Evolutionary conservation across 2,888 invertebrate genomes (phyloP).

Genomic region (Philonicus albiceps): DNA sequence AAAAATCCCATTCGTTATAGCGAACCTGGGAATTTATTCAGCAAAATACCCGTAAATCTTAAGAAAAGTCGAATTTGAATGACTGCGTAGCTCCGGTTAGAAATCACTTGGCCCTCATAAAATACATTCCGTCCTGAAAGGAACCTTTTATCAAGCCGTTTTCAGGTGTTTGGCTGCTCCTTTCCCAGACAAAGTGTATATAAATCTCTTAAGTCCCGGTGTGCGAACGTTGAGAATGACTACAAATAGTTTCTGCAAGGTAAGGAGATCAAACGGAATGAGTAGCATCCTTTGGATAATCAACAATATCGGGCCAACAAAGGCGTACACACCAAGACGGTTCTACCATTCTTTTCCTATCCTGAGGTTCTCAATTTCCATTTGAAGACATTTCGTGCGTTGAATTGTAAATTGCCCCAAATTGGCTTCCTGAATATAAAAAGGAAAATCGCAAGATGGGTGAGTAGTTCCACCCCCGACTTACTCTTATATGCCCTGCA

Average conservation of each 20-base stretch:
- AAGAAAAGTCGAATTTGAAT: neutral
- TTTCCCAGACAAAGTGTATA: neutral
- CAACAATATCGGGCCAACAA: neutral
- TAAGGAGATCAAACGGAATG: constrained; percentile 19
- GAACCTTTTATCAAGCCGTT: neutral
- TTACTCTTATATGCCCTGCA: neutral
- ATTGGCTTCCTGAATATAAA: constrained; percentile 38
- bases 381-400: constrained; percentile 39
- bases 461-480: neutral
- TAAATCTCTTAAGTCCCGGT: neutral
- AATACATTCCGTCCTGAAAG: neutral
- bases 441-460: neutral
- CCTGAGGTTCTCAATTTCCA: constrained; percentile 31
- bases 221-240: neutral
- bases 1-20: neutral
- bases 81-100: neutral
- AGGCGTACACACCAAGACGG: neutral
- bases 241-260: constrained; percentile 16
- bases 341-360: neutral
- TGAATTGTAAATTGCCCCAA: constrained; percentile 35
- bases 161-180: constrained; percentile 7
- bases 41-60: neutral
- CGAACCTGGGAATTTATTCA: neutral
- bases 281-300: constrained; percentile 10
- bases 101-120: constrained; percentile 2